A percentile compares a stretch with the other conserved stretches of the same genome.
Conservation (phyloP, 2,797 vertebrate species). For the Poeciliopsis gracilis region DNA sequence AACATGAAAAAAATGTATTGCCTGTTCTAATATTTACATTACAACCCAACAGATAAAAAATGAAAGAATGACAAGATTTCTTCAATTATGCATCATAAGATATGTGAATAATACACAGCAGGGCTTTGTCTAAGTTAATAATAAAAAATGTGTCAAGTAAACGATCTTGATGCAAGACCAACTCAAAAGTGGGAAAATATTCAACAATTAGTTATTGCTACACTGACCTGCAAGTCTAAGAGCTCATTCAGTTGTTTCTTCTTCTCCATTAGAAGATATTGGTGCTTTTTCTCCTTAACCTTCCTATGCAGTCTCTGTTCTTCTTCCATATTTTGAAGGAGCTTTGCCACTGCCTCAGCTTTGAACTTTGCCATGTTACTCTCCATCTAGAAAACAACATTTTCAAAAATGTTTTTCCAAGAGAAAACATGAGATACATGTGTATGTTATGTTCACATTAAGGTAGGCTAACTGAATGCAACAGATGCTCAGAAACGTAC, state of each 20-base stretch:
- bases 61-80: not conserved
- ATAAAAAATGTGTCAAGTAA: not conserved
- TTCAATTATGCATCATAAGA: not conserved
- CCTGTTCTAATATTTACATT: not conserved
- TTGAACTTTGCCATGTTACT: slow-evolving; percentile 74
- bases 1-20: not conserved
- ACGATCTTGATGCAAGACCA: not conserved
- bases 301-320: slow-evolving; percentile 70
- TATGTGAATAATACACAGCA: not conserved
- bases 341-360: slow-evolving; percentile 78
- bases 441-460: not conserved
- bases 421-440: not conserved
- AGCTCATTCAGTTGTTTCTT: slow-evolving; percentile 65
- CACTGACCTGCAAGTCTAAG: slow-evolving; percentile 85
- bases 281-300: slow-evolving; percentile 72
- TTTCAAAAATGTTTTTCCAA: not conserved
- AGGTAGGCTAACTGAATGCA: not conserved
- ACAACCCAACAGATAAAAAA: not conserved
- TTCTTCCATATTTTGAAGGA: slow-evolving; percentile 78
- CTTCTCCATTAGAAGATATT: slow-evolving; percentile 74
- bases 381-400: slow-evolving; percentile 76
- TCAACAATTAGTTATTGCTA: not conserved
- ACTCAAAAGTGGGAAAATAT: not conserved
- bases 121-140: not conserved
- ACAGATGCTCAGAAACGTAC: not conserved